Evolutionary conservation across 1,140 invertebrate genomes (phyloP), one percentile per base, ranked within the genome.

Genomic region (Drosophila pandora): DNA sequence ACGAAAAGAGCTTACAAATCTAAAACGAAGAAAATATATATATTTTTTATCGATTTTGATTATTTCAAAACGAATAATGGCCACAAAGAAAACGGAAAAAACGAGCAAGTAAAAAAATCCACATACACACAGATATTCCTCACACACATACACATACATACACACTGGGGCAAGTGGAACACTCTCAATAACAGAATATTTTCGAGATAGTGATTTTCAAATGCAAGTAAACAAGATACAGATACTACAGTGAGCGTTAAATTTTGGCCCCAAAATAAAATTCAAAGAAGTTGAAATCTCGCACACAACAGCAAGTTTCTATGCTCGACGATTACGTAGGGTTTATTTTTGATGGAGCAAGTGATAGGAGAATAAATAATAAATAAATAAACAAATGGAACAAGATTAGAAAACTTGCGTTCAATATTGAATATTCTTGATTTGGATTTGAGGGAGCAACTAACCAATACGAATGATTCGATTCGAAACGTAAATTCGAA

Each of bases 41-140:
- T 79, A 48, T 49, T 74, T 87, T 84, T 88, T 88, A 88, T 88
- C 83, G 83, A 88, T 88, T 88, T 88, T 88, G 83, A 88, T 88
- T 88, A 88, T 88, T 88, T 88, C 79, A 88, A 88, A 83, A 88
- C 83, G 83, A 83, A 88, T 76, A 81, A 70, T 73, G 75, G 43
- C 63, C 63, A 64, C 65, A 78, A 76, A 78, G 59, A 71, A 55
- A 64, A 87, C 82, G 81, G 70, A 79, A 76, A 85, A 76, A 69
- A 54, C 62, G 70, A 76, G 71, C 61, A 62, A 43, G 45, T 37
- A 64, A 56, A 55, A 21, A 62, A 64, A 17, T 2, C 6, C 4
- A 21, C 13, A 13, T 21, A 21, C 41, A 43, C 41, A 43, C 13
- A 43, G 41, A 13, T 43, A 21, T 9, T 34, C 37, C 34, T 57